Evolutionary conservation across 2,888 invertebrate genomes (phyloP).

Genomic region (Coenonympha arcania): DNA sequence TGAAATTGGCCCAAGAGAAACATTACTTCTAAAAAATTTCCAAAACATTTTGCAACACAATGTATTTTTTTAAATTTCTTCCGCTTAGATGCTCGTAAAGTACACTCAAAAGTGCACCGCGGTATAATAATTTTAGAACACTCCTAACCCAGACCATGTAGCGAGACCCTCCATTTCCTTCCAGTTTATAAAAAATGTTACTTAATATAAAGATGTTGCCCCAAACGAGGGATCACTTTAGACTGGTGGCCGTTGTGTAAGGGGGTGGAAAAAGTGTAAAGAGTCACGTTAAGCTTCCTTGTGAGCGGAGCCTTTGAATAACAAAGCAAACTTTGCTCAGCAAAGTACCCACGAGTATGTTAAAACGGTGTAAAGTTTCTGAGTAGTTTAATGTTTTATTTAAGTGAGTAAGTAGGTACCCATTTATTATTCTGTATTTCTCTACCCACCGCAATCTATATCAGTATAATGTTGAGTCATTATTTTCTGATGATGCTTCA

Average conservation of each 20-base stretch:
- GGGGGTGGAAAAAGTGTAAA: constrained; percentile 6
- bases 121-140: constrained; percentile 46
- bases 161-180: constrained; percentile 21
- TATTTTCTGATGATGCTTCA: too few relatives aligned
- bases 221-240: constrained; percentile 3
- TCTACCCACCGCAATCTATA: too few relatives aligned
- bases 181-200: not conserved
- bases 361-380: constrained; percentile 6
- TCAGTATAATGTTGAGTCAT: too few relatives aligned
- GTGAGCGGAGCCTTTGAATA: constrained; percentile 19
- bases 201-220: not conserved
- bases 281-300: constrained; percentile 12
- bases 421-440: too few relatives aligned
- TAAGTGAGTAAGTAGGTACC: too few relatives aligned
- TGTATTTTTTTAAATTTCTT: constrained; percentile 1
- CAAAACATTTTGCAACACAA: not conserved
- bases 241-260: constrained; percentile 14
- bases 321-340: constrained; percentile 15
- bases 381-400: constrained; percentile 7
- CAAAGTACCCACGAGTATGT: constrained; percentile 9
- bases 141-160: constrained; percentile 33
- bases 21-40: not conserved
- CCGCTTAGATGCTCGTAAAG: constrained; percentile 2
- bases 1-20: not conserved
- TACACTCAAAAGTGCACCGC: constrained; percentile 39